Evolutionary conservation across 2,113 vertebrate species (phyloP).

Genomic region (Marmota monax): DNA sequence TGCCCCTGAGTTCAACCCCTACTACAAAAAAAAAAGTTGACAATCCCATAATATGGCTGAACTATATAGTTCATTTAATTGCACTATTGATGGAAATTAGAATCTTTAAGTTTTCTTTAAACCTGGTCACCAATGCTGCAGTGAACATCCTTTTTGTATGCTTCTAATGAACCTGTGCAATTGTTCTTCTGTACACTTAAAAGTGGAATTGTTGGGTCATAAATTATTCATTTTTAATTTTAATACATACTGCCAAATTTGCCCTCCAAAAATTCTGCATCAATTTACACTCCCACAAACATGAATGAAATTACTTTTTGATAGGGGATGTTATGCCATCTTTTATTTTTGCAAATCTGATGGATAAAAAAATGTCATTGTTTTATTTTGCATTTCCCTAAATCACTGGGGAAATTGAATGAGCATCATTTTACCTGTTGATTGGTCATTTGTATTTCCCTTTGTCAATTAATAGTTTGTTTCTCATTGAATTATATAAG

Average conservation of each 20-base stretch:
- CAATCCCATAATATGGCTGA: not conserved
- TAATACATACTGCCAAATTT: slow-evolving; percentile 44
- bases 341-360: slow-evolving; percentile 52
- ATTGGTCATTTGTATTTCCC: slow-evolving; percentile 25
- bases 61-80: not conserved
- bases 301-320: slow-evolving; percentile 49
- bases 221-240: slow-evolving; percentile 48
- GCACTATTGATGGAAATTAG: not conserved
- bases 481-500: slow-evolving; percentile 31
- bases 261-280: slow-evolving; percentile 27
- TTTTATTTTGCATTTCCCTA: slow-evolving; percentile 60
- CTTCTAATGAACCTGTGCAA: not conserved
- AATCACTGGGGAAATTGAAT: slow-evolving; percentile 38
- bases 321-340: slow-evolving; percentile 24
- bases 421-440: slow-evolving; percentile 32
- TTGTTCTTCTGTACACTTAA: slow-evolving; percentile 34
- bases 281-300: slow-evolving; percentile 15
- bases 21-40: too few relatives aligned
- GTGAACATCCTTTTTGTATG: slow-evolving; percentile 8
- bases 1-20: too few relatives aligned
- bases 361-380: slow-evolving; percentile 40
- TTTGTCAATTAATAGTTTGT: slow-evolving; percentile 35
- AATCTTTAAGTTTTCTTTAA: not conserved
- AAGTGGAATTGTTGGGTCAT: slow-evolving; percentile 27
- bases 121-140: not conserved